Percentiles rank a stretch among this genome's conserved stretches.
These are phyloP conservation scores for Rhincodon typus DNA, from an alignment of 2,797 vertebrate species.

Conservation along the genomic window DNA sequence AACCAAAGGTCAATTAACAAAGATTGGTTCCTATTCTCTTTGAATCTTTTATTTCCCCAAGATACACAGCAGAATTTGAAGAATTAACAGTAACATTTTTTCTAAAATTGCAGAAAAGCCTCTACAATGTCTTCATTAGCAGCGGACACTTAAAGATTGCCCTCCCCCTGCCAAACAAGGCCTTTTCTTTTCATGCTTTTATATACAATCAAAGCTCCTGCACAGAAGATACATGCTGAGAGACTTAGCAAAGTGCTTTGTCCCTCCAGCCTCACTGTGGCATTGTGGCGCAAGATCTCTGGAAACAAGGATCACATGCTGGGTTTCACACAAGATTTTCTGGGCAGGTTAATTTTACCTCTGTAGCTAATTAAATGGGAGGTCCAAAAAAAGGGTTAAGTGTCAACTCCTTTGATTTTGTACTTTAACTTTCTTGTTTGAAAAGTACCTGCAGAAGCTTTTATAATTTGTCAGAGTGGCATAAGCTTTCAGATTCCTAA, in stretches of 20 bases:
- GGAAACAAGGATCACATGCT: conserved; percentile 57
- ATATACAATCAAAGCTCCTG: conserved; percentile 62
- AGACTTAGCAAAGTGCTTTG: conserved; percentile 53
- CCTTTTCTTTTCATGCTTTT: conserved; percentile 62
- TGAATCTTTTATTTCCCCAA: background rate
- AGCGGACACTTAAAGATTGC: conserved; percentile 57
- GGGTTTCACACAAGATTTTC: conserved; percentile 47
- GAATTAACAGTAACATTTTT: conserved; percentile 65
- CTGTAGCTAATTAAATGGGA: conserved; percentile 72
- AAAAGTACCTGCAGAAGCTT: conserved; percentile 67
- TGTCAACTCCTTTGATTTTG: conserved; percentile 58
- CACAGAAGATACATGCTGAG: conserved; percentile 53
- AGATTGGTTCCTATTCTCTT: background rate
- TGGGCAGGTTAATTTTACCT: conserved; percentile 73
- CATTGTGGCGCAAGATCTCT: conserved; percentile 59
- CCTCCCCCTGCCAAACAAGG: conserved; percentile 54
- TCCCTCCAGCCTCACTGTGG: conserved; percentile 55
- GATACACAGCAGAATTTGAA: conserved; percentile 46
- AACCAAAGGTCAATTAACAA: background rate
- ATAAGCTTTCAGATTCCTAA: conserved; percentile 64
- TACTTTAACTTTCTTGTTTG: conserved; percentile 58
- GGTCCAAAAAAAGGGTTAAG: conserved; percentile 60
- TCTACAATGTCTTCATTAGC: conserved; percentile 66
- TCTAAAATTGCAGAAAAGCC: conserved; percentile 73
- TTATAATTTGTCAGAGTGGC: conserved; percentile 61